phyloP scores from a whole-genome alignment of 2,797 vertebrate species.

The Phataginus tricuspis region DNA sequence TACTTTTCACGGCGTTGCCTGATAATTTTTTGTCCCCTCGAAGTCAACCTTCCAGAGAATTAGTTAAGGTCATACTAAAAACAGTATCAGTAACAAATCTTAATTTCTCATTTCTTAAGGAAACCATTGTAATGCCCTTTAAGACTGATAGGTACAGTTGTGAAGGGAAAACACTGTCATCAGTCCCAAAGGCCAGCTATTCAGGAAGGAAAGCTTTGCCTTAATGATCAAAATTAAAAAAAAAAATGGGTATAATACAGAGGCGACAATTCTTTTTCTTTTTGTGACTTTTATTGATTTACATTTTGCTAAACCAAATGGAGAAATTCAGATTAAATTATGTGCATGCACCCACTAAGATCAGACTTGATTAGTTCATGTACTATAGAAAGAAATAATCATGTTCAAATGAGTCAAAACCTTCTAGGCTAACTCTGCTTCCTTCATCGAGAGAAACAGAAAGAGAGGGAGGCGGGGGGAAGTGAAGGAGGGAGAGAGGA shows the following conservation, averaged over 20 bases:
- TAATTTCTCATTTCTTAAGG: slow-evolving; percentile 19
- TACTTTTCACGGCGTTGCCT: neutral
- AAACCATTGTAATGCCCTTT: neutral
- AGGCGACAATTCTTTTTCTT: neutral
- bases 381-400: neutral
- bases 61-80: neutral
- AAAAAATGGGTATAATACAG: neutral
- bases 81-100: neutral
- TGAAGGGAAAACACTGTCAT: neutral
- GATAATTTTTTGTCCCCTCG: neutral
- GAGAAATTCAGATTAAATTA: slow-evolving; percentile 42
- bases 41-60: neutral
- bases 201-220: neutral
- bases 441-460: neutral
- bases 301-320: neutral
- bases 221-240: neutral
- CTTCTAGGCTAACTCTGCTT: neutral
- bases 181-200: neutral
- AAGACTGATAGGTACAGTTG: neutral
- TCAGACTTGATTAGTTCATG: slow-evolving; percentile 25
- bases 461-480: neutral
- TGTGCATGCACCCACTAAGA: neutral
- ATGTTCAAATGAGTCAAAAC: slow-evolving; percentile 40
- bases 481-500: accelerated
- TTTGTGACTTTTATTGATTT: neutral